phyloP scores from a whole-genome alignment of 2,888 invertebrate species.

The Tethea ocularis region DNA sequence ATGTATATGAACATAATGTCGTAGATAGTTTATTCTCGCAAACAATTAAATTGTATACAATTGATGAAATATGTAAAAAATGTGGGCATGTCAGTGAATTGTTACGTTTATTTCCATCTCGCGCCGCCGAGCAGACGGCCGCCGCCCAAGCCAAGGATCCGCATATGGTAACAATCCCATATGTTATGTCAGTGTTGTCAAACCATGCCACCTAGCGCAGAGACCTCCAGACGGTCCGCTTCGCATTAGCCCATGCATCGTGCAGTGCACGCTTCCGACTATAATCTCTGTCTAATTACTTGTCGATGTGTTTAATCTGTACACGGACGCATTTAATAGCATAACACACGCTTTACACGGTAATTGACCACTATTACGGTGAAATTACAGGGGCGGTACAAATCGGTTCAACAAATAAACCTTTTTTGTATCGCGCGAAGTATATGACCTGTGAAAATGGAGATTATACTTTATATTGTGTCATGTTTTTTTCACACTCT shows the following conservation, averaged over 20 bases:
- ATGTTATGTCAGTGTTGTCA: constrained; percentile 66
- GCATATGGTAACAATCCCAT: constrained; percentile 90
- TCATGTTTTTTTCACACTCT: constrained; percentile 30
- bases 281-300: constrained; percentile 53
- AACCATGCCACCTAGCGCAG: constrained; percentile 55
- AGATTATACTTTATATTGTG: constrained; percentile 25
- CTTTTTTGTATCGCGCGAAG: not conserved
- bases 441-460: constrained; percentile 14
- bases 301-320: constrained; percentile 27
- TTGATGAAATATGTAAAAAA: not conserved
- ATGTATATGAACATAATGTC: too few relatives aligned
- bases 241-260: constrained; percentile 71
- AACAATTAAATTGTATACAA: not conserved
- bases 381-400: constrained; percentile 2
- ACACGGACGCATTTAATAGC: constrained; percentile 34
- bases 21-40: too few relatives aligned
- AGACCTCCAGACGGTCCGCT: constrained; percentile 75
- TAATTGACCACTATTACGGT: constrained; percentile 5
- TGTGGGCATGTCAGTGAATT: constrained; percentile 55
- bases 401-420: not conserved
- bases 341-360: constrained; percentile 28
- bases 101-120: constrained; percentile 82
- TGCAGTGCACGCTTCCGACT: constrained; percentile 74
- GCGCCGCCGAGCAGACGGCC: constrained; percentile 87
- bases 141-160: constrained; percentile 94